These are phyloP conservation scores for Cryptoblepharus egeriae DNA, from an alignment of 2,797 vertebrate species.

Conservation along the genomic window DNA sequence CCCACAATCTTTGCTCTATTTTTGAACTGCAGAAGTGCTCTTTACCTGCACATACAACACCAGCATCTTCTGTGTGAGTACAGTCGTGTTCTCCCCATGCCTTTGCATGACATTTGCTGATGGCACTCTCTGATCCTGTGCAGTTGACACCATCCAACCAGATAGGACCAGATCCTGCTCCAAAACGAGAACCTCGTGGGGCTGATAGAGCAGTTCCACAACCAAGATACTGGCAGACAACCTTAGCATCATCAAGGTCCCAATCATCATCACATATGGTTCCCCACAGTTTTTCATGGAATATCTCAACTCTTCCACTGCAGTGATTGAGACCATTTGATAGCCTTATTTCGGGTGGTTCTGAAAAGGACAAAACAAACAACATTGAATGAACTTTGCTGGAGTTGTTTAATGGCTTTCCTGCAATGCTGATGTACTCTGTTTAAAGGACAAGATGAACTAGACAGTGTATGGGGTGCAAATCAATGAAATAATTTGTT, in stretches of 20 bases:
- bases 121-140: neutral
- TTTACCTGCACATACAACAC: slow-evolving; percentile 61
- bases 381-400: neutral
- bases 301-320: slow-evolving; percentile 49
- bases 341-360: slow-evolving; percentile 36
- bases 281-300: slow-evolving; percentile 53
- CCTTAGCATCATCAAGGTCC: neutral
- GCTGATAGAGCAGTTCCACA: slow-evolving; percentile 31
- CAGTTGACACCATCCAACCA: slow-evolving; percentile 54
- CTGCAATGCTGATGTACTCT: neutral
- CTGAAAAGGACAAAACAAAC: neutral
- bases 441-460: no score
- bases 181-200: slow-evolving; percentile 35
- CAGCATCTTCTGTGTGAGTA: slow-evolving; percentile 50
- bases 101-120: slow-evolving; percentile 29
- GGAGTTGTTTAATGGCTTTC: neutral
- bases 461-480: neutral
- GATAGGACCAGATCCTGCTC: slow-evolving; percentile 32
- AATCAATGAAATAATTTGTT: no score
- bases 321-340: slow-evolving; percentile 28
- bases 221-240: slow-evolving; percentile 55
- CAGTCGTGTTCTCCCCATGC: slow-evolving; percentile 50
- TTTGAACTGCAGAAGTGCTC: neutral
- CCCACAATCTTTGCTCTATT: neutral
- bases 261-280: slow-evolving; percentile 42